Base-by-base conservation (phyloP, 2,888 invertebrate species). In the Rhynchonema sp. region DNA sequence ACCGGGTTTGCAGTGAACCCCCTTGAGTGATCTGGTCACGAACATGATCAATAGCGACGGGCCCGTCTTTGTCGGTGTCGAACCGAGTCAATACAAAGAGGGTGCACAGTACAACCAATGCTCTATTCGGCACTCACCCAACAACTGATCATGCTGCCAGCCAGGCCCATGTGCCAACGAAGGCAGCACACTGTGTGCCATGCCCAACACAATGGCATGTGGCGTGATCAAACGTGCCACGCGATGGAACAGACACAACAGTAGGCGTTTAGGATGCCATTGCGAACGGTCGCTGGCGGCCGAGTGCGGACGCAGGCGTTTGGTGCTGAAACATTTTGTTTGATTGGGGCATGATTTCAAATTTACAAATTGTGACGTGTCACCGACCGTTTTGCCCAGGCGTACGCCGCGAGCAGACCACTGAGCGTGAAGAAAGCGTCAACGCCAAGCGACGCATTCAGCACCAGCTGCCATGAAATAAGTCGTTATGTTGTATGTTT, bases 391-490 rank as follows among this genome's bases (percentile, higher is more conserved):
- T 26, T 28, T 3, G n/a, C 53, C 59, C 61, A 61, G 20, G 30
- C 23, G 55, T 46, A 61, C 22, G 30, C 26, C 22, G 46, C 55
- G 25, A 59, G 53, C 22, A 63, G 29, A 1, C 62, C 62, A 23
- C 62, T 63, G 46, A 62, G n/a, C 56, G 64, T 27, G 54, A 69
- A 62, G 59, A 69, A 69, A 1, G 66, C 64, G 60, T 69, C 68
- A 26, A 69, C 68, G 23, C 65, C 64, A 26, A 69, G 60, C 1
- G 66, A 65, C 2, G 67, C 65, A 46, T 66, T 67, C 56, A 69
- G 30, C 30, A 65, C 49, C 54, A 66, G 25, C 38, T 57, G 57
- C 22, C 60, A 27, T n/a, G n/a, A n/a, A n/a, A n/a, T n/a, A n/a
- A n/a, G n/a, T n/a, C n/a, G n/a, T n/a, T 13, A 63, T 22, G 29